Conservation (phyloP, 2,888 invertebrate species). For the Brachylomia viminalis region DNA sequence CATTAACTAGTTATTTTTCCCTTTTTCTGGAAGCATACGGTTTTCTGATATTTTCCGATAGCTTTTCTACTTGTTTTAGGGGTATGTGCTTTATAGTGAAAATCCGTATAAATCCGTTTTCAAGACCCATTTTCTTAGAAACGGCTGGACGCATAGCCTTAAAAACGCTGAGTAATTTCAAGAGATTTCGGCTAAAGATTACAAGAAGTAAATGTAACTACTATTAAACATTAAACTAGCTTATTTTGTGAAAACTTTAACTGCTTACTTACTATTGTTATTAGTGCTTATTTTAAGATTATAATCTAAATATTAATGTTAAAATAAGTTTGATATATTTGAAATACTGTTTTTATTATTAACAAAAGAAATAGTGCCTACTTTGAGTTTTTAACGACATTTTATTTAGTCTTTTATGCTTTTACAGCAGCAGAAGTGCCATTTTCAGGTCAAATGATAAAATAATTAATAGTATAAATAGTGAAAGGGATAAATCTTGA, state of each 20-base stretch:
- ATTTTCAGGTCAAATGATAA: neutral
- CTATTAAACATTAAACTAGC: constrained; percentile 12
- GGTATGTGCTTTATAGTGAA: neutral
- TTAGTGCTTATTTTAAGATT: constrained; percentile 45
- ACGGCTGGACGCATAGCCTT: neutral
- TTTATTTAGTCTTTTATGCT: neutral
- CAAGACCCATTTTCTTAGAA: constrained; percentile 8
- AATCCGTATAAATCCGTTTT: neutral
- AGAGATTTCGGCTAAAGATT: constrained; percentile 40
- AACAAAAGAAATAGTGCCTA: neutral
- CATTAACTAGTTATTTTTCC: neutral
- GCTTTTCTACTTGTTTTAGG: neutral
- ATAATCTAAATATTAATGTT: constrained; percentile 39
- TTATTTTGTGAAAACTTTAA: constrained; percentile 43
- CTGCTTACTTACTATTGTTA: constrained; percentile 30
- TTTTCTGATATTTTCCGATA: neutral
- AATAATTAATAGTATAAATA: no score
- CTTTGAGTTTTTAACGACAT: neutral
- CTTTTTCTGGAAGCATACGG: neutral
- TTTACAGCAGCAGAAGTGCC: neutral
- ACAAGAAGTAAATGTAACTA: constrained; percentile 27
- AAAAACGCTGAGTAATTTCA: constrained; percentile 28
- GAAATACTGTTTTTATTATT: neutral
- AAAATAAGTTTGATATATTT: constrained; percentile 44
- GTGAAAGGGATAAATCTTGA: no score